These are phyloP conservation scores for Rhabdomys dilectus DNA, from an alignment of 2,113 vertebrate genomes.

Conservation along the genomic window DNA sequence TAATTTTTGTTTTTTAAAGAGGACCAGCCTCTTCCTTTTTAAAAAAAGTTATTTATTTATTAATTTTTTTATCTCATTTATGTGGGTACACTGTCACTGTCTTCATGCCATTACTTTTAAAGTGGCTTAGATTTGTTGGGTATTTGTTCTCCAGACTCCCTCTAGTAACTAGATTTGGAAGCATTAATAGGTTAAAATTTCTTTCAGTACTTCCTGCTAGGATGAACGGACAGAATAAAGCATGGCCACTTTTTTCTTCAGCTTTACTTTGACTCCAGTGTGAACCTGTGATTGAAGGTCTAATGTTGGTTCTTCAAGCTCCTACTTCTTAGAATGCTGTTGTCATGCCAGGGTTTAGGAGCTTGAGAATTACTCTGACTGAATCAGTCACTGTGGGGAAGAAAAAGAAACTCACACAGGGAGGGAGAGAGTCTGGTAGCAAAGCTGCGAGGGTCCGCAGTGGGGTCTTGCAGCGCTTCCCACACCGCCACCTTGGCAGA, in stretches of 20 bases:
- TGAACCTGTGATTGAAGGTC: background rate
- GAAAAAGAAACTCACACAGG: too few relatives aligned
- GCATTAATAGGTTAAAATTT: slow-evolving; percentile 36
- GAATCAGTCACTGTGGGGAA: too few relatives aligned
- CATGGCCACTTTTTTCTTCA: background rate
- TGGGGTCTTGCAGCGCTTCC: too few relatives aligned
- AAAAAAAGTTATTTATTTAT: too few relatives aligned
- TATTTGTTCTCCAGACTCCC: slow-evolving; percentile 54
- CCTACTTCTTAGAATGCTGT: background rate
- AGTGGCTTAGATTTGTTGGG: background rate
- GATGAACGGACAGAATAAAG: slow-evolving; percentile 44
- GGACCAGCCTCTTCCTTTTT: too few relatives aligned
- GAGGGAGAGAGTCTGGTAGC: too few relatives aligned
- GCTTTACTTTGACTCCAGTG: background rate
- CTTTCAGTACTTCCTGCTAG: background rate
- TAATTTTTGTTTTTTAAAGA: too few relatives aligned
- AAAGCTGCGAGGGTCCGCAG: too few relatives aligned
- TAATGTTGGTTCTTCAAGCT: background rate
- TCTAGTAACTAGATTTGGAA: slow-evolving; percentile 58
- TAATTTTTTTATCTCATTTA: too few relatives aligned
- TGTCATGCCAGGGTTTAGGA: background rate
- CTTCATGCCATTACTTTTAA: background rate
- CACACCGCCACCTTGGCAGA: too few relatives aligned
- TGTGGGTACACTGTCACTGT: too few relatives aligned
- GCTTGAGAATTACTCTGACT: slow-evolving; percentile 39